Percentiles rank a stretch among this genome's conserved stretches.
Conservation (phyloP, 2,113 vertebrate species). For the Paedocypris sp. region DNA sequence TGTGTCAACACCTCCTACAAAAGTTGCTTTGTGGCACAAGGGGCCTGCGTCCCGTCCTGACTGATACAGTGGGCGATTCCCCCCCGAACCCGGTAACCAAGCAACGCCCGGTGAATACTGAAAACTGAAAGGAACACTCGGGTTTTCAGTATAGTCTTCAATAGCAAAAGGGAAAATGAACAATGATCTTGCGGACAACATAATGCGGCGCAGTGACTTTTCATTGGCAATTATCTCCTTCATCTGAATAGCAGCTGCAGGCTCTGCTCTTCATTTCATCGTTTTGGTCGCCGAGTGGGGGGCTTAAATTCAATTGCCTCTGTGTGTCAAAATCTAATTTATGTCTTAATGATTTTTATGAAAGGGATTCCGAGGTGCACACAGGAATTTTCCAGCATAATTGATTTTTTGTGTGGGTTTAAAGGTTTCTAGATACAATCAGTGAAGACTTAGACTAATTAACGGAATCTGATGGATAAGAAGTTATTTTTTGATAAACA, state of each 20-base stretch:
- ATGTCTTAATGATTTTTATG: slow-evolving; percentile 64
- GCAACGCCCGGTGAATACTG: slow-evolving; percentile 98
- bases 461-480: too few species aligned
- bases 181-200: slow-evolving; percentile 97
- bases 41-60: slow-evolving; percentile 89
- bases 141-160: slow-evolving; percentile 92
- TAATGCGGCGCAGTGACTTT: slow-evolving; percentile 99
- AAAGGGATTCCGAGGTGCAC: slow-evolving; percentile 45
- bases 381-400: slow-evolving; percentile 18
- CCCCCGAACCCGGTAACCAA: slow-evolving; percentile 94
- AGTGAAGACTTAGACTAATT: too few species aligned
- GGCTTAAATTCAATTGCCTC: slow-evolving; percentile 41
- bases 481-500: not conserved
- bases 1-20: slow-evolving; percentile 93
- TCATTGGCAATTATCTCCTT: slow-evolving; percentile 99
- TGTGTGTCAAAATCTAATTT: slow-evolving; percentile 65
- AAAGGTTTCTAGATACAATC: not conserved
- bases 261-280: slow-evolving; percentile 78
- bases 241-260: slow-evolving; percentile 99
- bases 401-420: slow-evolving; percentile 1
- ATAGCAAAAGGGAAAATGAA: slow-evolving; percentile 91
- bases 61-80: slow-evolving; percentile 90
- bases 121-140: slow-evolving; percentile 98
- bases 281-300: slow-evolving; percentile 43
- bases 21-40: slow-evolving; percentile 81